Evolutionary conservation across 2,888 invertebrate genomes (phyloP).

Genomic region (Allophyes oxyacanthae): DNA sequence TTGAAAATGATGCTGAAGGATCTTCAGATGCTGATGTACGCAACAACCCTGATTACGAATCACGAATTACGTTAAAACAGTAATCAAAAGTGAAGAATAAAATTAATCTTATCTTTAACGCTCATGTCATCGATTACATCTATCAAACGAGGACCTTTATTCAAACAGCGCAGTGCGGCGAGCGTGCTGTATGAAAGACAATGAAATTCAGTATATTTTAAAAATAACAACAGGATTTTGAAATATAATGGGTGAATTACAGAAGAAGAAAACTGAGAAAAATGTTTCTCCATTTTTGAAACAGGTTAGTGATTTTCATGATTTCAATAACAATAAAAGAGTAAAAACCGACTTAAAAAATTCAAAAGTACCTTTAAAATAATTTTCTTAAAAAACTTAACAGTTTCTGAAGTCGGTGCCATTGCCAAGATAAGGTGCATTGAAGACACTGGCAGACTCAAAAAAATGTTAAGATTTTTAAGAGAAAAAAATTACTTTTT

Average conservation of each 20-base stretch:
- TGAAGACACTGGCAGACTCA: too few species aligned
- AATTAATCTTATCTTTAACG: constrained; percentile 35
- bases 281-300: constrained; percentile 62
- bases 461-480: too few species aligned
- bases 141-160: constrained; percentile 14
- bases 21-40: too few species aligned
- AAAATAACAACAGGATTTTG: constrained; percentile 3
- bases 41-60: too few species aligned
- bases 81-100: constrained; percentile 9
- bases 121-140: constrained; percentile 13
- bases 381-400: too few species aligned
- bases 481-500: too few species aligned
- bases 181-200: constrained; percentile 24
- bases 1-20: too few species aligned
- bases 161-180: constrained; percentile 18
- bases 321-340: too few species aligned
- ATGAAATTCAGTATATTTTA: constrained; percentile 26
- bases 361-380: too few species aligned
- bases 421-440: too few species aligned
- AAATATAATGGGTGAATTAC: constrained; percentile 56
- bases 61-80: constrained; percentile 11
- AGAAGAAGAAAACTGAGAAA: constrained; percentile 23
- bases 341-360: too few species aligned
- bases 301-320: constrained; percentile 44
- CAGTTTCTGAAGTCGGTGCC: too few species aligned